Evolutionary conservation across 2,797 vertebrate genomes (phyloP), one percentile per base, ranked within the genome.

Genomic region (Iguana delicatissima): DNA sequence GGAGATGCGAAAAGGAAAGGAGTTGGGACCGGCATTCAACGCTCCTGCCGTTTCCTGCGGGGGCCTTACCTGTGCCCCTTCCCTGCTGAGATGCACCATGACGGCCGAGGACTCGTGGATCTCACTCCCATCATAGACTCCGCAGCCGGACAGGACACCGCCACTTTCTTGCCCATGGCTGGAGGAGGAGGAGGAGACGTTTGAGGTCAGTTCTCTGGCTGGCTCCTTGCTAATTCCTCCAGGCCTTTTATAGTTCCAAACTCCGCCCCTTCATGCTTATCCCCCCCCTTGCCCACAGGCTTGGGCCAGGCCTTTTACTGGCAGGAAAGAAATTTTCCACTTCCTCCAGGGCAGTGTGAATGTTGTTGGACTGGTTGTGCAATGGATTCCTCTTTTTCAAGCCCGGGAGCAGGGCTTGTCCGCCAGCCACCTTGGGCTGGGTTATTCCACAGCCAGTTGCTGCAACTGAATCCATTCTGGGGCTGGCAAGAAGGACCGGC

Each of bases 91-190:
- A 50, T 99, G 98, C 77, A 99, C 98, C 90, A 98, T 96, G 35
- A 98, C 89, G 0, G 98, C 98, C 0, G 98, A 98, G 2, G 98
- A 97, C 95, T 99, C 98, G 0, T 99, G 98, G 95, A 99, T 59
- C 95, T 99, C 98, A 1, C 98, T 98, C 79, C 98, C 98, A 0
- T 98, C 98, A 50, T 98, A 98, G 62, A 98, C 97, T 0, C 98
- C 98, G 1, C 98, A 98, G 85, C 98, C 98, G 0, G 98, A 96
- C 77, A 99, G 97, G 92, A 99, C 95, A 99, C 96, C 8, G 98
- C 98, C 89, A 98, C 98, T 69, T 96, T 91, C 96, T 98, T 98
- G 0, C 80, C 95, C 98, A 98, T 98, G 91, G 87, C 13, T 3
- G 1, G 73, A 76, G 83, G 80, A 0, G 35, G 1, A 67, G 3